Conservation (phyloP, 2,797 vertebrate species). For the Pseudomugil tenellus region DNA sequence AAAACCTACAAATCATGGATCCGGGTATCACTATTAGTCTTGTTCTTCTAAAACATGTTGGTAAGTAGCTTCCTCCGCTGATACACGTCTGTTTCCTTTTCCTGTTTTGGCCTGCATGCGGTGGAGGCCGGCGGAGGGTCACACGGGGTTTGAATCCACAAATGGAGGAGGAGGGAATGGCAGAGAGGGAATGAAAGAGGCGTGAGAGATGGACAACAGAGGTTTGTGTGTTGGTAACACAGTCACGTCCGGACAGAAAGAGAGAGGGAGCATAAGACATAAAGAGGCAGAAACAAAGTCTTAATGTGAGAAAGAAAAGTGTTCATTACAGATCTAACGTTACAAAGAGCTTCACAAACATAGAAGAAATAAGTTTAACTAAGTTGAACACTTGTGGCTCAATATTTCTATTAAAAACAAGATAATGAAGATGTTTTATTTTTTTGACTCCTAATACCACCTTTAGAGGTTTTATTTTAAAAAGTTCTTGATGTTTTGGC, state of each 20-base stretch:
- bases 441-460: too few species aligned
- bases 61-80: constrained; percentile 60
- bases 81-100: constrained; percentile 81
- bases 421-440: too few species aligned
- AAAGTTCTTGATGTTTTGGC: too few species aligned
- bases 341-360: background rate
- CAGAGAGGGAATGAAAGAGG: constrained; percentile 56
- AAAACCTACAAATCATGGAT: too few species aligned
- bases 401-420: background rate
- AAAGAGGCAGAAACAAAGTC: constrained; percentile 43
- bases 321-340: constrained; percentile 21
- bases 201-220: constrained; percentile 63
- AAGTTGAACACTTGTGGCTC: background rate
- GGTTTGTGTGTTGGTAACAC: constrained; percentile 73
- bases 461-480: background rate
- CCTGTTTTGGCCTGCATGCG: constrained; percentile 66
- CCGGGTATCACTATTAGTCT: background rate
- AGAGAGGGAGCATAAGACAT: constrained; percentile 32
- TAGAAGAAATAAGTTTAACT: constrained; percentile 4
- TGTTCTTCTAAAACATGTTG: constrained; percentile 9
- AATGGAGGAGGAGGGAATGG: constrained; percentile 39
- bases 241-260: constrained; percentile 66
- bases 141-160: constrained; percentile 72
- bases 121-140: constrained; percentile 68
- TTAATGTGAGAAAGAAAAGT: constrained; percentile 13